Evolutionary conservation across 2,888 invertebrate genomes (phyloP), one percentile per base, ranked within the genome.

Genomic region (Rhamnusium bicolor): DNA sequence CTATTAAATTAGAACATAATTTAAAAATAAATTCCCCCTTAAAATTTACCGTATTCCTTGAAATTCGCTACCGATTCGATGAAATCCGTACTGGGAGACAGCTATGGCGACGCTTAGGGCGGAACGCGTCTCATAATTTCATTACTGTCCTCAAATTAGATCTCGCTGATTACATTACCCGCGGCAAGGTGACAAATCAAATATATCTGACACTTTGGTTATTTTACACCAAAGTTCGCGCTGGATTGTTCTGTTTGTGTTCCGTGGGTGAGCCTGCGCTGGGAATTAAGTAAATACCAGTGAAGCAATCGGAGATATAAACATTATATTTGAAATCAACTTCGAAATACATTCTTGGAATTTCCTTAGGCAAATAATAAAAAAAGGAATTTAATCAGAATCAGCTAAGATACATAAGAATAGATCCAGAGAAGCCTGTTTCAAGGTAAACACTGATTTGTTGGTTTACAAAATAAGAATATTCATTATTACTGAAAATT

Each of bases 121-220:
- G 73, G 74, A 74, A 47, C 69, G 68, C 71, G 72, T 68, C 77
- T 72, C 73, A 69, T 80, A 78, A 80, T 77, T 78, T 77, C 66
- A 77, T 80, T 79, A 80, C 74, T 12, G 66, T 69, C 63, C 67
- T 58, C 69, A 78, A 80, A 80, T 80, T 80, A 76, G 75, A 78
- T 80, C 72, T 74, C 76, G 71, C 69, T 80, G 77, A 80, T 78
- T 77, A 66, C 62, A 68, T 77, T 80, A 77, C 72, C 67, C 62
- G 63, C 60, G 65, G 72, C 72, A 68, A 75, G 62, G 77, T 77
- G 80, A 80, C 78, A 78, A 80, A 78, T 77, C 80, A 77, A 80
- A 80, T 78, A 75, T 75, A 75, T 74, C 68, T 62, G 67, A 69
- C 71, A 73, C 74, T 65, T 72, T 53, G 72, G 75, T 21, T 56